Percentiles rank a stretch among this genome's conserved stretches.
phyloP scores from a whole-genome alignment of 2,888 invertebrate genomes.

The Ditula angustiorana region DNA sequence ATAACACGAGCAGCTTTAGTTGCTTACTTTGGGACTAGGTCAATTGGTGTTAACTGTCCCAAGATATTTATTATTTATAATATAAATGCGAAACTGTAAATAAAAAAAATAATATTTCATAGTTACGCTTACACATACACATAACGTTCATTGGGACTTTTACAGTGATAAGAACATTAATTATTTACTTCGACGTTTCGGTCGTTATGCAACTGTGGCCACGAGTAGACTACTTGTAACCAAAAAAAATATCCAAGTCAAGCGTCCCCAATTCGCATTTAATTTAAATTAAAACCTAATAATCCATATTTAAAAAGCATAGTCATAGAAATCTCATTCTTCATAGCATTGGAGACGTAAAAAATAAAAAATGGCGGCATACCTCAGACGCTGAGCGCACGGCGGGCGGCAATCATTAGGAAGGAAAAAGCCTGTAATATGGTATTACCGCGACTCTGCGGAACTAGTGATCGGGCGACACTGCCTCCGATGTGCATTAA shows the following conservation, averaged over 20 bases:
- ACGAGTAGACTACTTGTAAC: background rate
- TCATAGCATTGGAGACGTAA: slow-evolving; percentile 14
- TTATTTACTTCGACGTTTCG: too few relatives aligned
- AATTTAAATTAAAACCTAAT: slow-evolving; percentile 1
- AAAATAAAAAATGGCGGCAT: slow-evolving; percentile 36
- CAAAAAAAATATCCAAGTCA: background rate
- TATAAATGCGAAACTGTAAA: too few relatives aligned
- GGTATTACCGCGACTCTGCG: slow-evolving; percentile 49
- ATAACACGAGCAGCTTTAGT: too few relatives aligned
- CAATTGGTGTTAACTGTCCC: too few relatives aligned
- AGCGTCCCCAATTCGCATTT: background rate
- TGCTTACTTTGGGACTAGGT: too few relatives aligned
- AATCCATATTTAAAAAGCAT: slow-evolving; percentile 24
- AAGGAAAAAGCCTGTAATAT: slow-evolving; percentile 52
- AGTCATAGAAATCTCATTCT: slow-evolving; percentile 30
- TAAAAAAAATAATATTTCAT: too few relatives aligned
- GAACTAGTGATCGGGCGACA: slow-evolving; percentile 45
- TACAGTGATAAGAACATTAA: too few relatives aligned
- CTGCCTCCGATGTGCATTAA: slow-evolving; percentile 35
- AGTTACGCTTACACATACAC: too few relatives aligned
- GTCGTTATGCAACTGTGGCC: background rate
- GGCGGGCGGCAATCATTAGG: slow-evolving; percentile 54
- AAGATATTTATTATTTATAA: too few relatives aligned
- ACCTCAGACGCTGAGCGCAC: slow-evolving; percentile 40
- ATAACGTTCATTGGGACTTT: too few relatives aligned